Percentiles rank a stretch among this genome's conserved stretches.
Evolutionary conservation across 2,888 invertebrate genomes (phyloP).

Genomic region (Tipula confusa): DNA sequence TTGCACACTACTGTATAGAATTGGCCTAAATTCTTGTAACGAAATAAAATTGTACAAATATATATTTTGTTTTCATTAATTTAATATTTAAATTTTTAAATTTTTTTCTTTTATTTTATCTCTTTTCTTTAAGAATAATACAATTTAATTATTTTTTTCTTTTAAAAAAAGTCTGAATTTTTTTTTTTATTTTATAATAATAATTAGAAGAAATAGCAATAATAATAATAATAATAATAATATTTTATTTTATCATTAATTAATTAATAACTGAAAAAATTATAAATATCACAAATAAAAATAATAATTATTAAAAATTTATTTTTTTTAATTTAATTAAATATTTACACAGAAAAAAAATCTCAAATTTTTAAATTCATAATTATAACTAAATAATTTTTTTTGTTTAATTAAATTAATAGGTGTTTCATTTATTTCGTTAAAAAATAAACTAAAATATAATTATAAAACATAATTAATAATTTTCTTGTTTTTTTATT

Average conservation of each 20-base stretch:
- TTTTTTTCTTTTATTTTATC: conserved; percentile 3
- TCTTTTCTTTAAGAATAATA: conserved; percentile 20
- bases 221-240: conserved; percentile 5
- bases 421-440: conserved; percentile 6
- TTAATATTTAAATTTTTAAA: conserved; percentile 21
- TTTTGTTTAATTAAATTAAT: conserved; percentile 13
- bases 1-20: no score
- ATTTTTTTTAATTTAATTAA: conserved; percentile 5
- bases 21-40: no score
- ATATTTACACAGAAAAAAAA: conserved; percentile 21
- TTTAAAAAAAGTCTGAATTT: neutral
- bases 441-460: conserved; percentile 15
- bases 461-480: conserved; percentile 25
- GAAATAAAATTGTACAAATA: no score
- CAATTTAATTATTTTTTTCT: conserved; percentile 15
- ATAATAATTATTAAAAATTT: conserved; percentile 25
- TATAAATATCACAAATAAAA: conserved; percentile 25
- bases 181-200: neutral
- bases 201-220: conserved; percentile 25
- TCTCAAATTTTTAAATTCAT: conserved; percentile 25
- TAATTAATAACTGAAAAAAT: conserved; percentile 25
- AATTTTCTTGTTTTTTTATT: no score
- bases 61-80: conserved; percentile 13
- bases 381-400: conserved; percentile 15
- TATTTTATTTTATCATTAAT: conserved; percentile 21